A percentile compares a stretch with the other conserved stretches of the same genome.
Evolutionary conservation across 1,140 invertebrate species (phyloP).

Genomic region (Holotrichia oblita): DNA sequence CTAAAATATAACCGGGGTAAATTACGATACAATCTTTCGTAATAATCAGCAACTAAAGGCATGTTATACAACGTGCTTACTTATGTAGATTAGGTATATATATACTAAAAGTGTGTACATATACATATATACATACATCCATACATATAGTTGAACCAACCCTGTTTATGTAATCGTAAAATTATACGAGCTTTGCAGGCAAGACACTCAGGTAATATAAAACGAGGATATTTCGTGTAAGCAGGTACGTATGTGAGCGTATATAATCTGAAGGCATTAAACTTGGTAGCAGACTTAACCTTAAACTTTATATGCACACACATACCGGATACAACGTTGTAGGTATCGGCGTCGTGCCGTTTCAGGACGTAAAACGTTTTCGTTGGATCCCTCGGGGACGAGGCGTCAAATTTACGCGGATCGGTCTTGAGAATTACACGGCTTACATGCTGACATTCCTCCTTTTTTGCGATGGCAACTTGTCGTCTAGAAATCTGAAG

Average conservation of each 20-base stretch:
- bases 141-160: constrained; percentile 5
- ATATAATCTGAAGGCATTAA: constrained; percentile 30
- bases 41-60: not conserved
- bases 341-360: constrained; percentile 23
- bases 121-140: not conserved
- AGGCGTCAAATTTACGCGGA: constrained; percentile 30
- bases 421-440: constrained; percentile 25
- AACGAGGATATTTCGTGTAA: constrained; percentile 32
- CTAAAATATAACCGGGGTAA: not conserved
- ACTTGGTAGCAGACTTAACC: constrained; percentile 33
- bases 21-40: not conserved
- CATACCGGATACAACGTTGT: constrained; percentile 2
- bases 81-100: not conserved
- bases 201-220: constrained; percentile 34
- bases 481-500: constrained; percentile 22
- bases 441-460: constrained; percentile 21
- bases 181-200: constrained; percentile 23
- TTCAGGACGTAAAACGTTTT: constrained; percentile 28
- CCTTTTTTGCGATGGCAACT: constrained; percentile 25
- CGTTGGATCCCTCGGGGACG: not conserved
- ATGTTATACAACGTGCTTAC: constrained; percentile 25
- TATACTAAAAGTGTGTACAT: not conserved
- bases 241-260: constrained; percentile 35
- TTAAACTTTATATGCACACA: constrained; percentile 29
- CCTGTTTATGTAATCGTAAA: constrained; percentile 32